Base-by-base conservation (phyloP, 1,140 invertebrate genomes). In the Drosophila punjabiensis region DNA sequence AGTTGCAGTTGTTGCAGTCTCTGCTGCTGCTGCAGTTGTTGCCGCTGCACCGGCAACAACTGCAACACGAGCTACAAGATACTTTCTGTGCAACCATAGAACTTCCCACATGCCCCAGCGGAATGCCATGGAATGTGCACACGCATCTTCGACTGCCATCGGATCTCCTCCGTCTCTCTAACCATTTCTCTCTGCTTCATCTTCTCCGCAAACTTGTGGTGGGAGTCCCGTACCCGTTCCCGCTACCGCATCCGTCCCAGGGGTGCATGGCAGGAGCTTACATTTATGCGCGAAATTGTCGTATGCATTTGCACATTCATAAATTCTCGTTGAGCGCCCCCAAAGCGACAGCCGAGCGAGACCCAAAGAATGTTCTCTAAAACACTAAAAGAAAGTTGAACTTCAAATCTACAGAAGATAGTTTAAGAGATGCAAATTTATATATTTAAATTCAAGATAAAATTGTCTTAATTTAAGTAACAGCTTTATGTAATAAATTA, bases 231-330 rank as follows among this genome's bases (percentile, higher is more conserved):
- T 4, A n/a, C 16, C 16, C 33, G 13, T 20, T 18, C 20, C 41
- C n/a, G 7, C n/a, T 24, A 9, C 28, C 14, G 8, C 32, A 5
- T 65, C 16, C 33, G 24, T 41, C 20, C 30, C 20, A 7, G 11
- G 53, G 48, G 33, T 37, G 67, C 53, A 75, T 80, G 59, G 78
- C 81, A 74, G 82, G 71, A 88, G 84, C 85, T 88, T 90, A 88
- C 85, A 90, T 89, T 88, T 88, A 88, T 89, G 86, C 81, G 85
- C 86, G 86, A 88, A 88, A 88, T 88, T 90, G 86, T 89, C 86
- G 86, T 91, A 86, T 81, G 89, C 86, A 90, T 90, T 90, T 90
- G 86, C 86, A 90, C 86, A 90, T 90, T 90, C 86, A 90, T 90
- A 90, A 90, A 90, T 90, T 90, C 87, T 91, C 79, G 86, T 86